These are phyloP conservation scores for Sandelia bainsii DNA, from an alignment of 2,797 vertebrate species.

Conservation along the genomic window DNA sequence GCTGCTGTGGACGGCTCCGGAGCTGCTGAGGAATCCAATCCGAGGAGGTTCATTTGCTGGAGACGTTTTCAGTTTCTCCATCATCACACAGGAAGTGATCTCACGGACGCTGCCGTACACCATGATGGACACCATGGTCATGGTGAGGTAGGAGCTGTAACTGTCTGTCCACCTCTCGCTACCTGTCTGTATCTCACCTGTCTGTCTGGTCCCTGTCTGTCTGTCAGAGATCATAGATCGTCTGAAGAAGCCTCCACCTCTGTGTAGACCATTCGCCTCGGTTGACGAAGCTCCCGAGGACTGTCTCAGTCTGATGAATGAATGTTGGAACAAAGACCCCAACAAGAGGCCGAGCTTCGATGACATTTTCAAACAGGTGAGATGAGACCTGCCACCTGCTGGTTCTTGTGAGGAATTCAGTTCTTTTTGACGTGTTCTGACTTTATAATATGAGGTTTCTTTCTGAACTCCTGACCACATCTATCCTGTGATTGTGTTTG, in stretches of 20 bases:
- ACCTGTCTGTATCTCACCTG: conserved; percentile 6
- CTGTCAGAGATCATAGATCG: conserved; percentile 86
- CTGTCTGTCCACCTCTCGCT: neutral
- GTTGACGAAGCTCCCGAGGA: conserved; percentile 89
- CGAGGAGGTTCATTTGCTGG: conserved; percentile 81
- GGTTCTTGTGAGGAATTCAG: no score
- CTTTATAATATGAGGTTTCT: neutral
- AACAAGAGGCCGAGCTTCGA: conserved; percentile 77
- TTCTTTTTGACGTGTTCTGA: no score
- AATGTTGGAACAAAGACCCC: conserved; percentile 89
- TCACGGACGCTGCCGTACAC: conserved; percentile 87
- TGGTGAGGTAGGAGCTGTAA: conserved; percentile 55
- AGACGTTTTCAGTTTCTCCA: conserved; percentile 90
- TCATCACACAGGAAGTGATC: conserved; percentile 94
- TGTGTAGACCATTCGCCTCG: conserved; percentile 84
- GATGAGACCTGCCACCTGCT: no score
- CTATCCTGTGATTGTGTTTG: neutral
- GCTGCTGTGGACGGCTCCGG: conserved; percentile 90
- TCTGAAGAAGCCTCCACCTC: conserved; percentile 80
- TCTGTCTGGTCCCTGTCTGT: conserved; percentile 5
- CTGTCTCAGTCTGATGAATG: conserved; percentile 89
- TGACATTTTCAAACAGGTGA: conserved; percentile 79
- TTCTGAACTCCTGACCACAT: neutral
- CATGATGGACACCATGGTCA: conserved; percentile 88
- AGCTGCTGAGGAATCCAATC: conserved; percentile 83